Evolutionary conservation across 2,888 invertebrate species (phyloP).

Genomic region (Chorisops tibialis): DNA sequence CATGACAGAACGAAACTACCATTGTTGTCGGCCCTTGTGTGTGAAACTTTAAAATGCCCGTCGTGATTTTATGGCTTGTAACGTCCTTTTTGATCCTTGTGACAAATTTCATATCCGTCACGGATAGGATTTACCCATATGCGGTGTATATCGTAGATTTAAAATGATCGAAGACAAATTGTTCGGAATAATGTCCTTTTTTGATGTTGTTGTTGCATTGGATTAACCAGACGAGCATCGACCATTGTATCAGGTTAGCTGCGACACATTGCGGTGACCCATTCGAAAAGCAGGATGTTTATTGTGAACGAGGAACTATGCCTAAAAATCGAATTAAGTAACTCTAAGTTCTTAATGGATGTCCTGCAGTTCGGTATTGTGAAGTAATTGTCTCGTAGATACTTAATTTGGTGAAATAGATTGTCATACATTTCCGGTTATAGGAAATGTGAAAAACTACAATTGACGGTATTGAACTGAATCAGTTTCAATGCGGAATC

Average conservation of each 20-base stretch:
- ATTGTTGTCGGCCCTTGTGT: not conserved
- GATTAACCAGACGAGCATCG: not conserved
- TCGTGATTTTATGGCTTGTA: constrained; percentile 5
- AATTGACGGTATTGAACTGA: too few relatives aligned
- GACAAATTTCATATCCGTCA: constrained; percentile 12
- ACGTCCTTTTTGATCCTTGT: constrained; percentile 1
- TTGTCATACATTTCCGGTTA: too few relatives aligned
- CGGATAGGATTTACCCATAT: not conserved
- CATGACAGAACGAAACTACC: not conserved
- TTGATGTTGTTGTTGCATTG: too few relatives aligned
- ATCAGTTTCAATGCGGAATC: too few relatives aligned
- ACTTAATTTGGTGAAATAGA: too few relatives aligned
- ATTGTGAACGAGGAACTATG: not conserved
- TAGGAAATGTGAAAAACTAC: too few relatives aligned
- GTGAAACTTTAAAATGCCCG: not conserved
- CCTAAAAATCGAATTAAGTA: too few relatives aligned
- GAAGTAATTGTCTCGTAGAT: too few relatives aligned
- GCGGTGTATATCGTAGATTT: not conserved
- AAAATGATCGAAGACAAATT: constrained; percentile 10
- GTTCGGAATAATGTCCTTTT: not conserved
- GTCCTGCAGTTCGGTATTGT: too few relatives aligned
- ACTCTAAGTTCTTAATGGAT: too few relatives aligned
- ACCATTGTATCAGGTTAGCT: not conserved
- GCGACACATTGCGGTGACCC: not conserved
- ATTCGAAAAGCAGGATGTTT: constrained; percentile 10